Conservation (phyloP, 2,113 vertebrate genomes). For the Lepus timidus region DNA sequence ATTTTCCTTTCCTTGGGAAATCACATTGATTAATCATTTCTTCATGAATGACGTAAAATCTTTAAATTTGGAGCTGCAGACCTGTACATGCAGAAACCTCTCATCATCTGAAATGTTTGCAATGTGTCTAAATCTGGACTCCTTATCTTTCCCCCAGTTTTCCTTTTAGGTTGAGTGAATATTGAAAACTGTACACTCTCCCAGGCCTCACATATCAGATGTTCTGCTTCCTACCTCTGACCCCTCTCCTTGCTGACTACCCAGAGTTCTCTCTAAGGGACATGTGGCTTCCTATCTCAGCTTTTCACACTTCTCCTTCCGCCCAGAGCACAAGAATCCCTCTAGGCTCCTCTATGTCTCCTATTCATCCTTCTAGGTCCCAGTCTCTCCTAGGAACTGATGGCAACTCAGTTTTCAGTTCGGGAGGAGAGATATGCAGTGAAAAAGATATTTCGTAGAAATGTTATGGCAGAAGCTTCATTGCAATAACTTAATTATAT, state of each 20-base stretch:
- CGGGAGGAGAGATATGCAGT: neutral
- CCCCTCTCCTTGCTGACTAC: too few species aligned
- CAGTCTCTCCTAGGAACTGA: neutral
- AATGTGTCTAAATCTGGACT: neutral
- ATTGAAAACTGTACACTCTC: neutral
- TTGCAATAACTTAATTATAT: neutral
- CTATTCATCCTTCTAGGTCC: neutral
- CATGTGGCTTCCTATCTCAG: fast-evolving
- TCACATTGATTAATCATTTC: neutral
- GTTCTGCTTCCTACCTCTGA: neutral
- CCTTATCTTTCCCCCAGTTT: neutral
- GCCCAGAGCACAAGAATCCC: neutral
- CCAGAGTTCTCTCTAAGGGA: neutral
- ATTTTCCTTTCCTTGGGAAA: neutral
- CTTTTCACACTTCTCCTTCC: neutral
- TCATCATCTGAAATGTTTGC: neutral
- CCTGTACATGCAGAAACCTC: too few species aligned
- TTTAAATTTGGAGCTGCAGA: neutral
- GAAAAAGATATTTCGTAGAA: neutral
- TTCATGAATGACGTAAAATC: neutral
- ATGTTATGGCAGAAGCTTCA: neutral
- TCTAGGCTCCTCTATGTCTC: neutral
- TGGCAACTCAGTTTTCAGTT: neutral
- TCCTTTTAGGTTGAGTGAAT: neutral
- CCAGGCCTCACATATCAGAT: neutral